Evolutionary conservation across 2,888 invertebrate species (phyloP), one percentile per base, ranked within the genome.

Genomic region (Temnothorax rugatulus): DNA sequence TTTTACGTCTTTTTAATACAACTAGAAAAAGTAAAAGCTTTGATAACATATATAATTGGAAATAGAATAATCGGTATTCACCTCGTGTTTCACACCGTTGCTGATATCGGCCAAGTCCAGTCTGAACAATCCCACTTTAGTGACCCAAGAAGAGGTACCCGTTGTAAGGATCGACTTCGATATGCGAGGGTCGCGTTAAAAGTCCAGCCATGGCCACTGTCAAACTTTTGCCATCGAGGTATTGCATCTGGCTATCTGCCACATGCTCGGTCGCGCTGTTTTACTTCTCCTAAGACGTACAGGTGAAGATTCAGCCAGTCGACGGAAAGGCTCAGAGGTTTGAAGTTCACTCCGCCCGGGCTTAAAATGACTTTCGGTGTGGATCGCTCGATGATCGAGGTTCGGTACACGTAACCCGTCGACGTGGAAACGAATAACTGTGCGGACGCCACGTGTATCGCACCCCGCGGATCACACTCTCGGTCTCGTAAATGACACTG

Each of bases 101-200:
- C 97, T 97, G 71, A 97, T 97, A 90, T 97, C 97, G 0, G 97
- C 97, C 64, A 98, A 95, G 92, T 98, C 98, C 29, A 98, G 94
- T 50, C 98, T 96, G 93, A 97, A 98, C 9, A 98, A 94, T 1
- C 98, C 98, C 7, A 96, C 96, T 47, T 96, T 95, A 41, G 94
- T 94, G 5, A 96, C 96, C 97, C 97, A 98, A 98, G 94, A 98
- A 99, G 41, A 99, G 95, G 94, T 97, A 98, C 96, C 99, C 99
- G 94, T 99, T 99, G 92, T 98, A 97, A 50, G 99, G 98, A 95
- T 99, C 99, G 0, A 98, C 97, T 95, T 98, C 97, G 89, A 99
- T 96, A 92, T 98, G 97, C 82, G 96, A 96, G 0, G 98, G 97
- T 90, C 96, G 96, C 7, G 96, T 96, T 75, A 96, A 95, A 82